Evolutionary conservation across 2,113 vertebrate species (phyloP), one percentile per base, ranked within the genome.

Genomic region (Corythoichthys haematopterus): DNA sequence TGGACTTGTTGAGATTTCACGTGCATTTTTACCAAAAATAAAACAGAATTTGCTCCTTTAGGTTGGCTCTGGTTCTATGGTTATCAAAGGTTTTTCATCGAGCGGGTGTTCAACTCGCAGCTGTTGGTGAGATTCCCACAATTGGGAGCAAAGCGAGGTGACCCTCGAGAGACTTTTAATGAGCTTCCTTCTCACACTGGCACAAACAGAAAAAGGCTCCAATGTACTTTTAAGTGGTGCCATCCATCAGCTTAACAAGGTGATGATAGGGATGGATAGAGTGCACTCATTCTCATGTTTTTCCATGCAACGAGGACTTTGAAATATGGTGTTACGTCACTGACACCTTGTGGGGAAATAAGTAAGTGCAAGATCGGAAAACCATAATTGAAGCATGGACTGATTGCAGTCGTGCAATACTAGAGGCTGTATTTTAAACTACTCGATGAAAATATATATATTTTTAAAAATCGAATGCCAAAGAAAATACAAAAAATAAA

Each of bases 91-190:
- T 69, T 88, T 92, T 89, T 92, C 91, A 91, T 89, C 91, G 80
- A 74, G 75, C 86, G 84, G 70, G 51, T 66, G 80, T 74, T 75
- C 51, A 78, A 75, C 72, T 38, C 69, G 88, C 90, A 92, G 92
- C 89, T 92, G 90, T 77, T 79, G 69, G 74, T 82, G 76, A 71
- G 62, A 90, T 91, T 91, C 90, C 90, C 90, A 91, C 82, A 83
- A 85, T 48, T 80, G 66, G 66, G 65, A 78, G 79, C 52, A 1
- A 85, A 79, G 82, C 36, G 58, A 36, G 35, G 89, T 77, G 88
- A 85, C 70, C 75, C 66, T 72, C 56, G 47, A 77, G 76, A 53
- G 65, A 68, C 66, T 71, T 75, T 82, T 88, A 87, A 86, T 82
- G 87, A 89, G 84, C 72, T 57, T 71, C 50, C 73, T 85, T 87